These are phyloP conservation scores for Idaea aversata DNA, from an alignment of 2,888 invertebrate genomes.

Conservation along the genomic window DNA sequence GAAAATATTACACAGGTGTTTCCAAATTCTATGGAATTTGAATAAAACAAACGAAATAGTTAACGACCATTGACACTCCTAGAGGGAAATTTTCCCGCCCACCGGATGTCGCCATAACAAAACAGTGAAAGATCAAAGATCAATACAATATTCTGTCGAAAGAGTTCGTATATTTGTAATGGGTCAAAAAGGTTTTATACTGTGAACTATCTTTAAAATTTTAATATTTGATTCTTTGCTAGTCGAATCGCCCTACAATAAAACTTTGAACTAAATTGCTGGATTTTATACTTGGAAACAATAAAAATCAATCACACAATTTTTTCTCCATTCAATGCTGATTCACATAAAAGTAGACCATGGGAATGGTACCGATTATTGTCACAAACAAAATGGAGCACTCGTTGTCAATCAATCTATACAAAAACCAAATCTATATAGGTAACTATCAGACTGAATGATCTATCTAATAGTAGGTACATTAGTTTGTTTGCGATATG, in stretches of 20 bases:
- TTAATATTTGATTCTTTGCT: background rate
- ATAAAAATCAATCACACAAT: background rate
- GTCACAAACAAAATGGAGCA: background rate
- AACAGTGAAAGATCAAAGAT: background rate
- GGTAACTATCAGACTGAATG: background rate
- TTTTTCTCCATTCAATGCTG: background rate
- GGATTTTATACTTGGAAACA: background rate
- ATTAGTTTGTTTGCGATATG: background rate
- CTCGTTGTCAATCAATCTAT: background rate
- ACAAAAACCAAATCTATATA: background rate
- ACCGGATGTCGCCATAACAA: background rate
- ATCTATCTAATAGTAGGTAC: background rate
- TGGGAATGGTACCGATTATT: background rate
- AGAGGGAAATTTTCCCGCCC: background rate
- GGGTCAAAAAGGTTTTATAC: background rate
- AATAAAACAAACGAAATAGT: background rate
- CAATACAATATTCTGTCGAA: background rate
- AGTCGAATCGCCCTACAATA: background rate
- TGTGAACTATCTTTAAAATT: no score
- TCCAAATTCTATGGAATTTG: constrained; percentile 3
- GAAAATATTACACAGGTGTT: background rate
- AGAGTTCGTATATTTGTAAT: background rate
- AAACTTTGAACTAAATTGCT: background rate
- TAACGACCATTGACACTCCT: background rate
- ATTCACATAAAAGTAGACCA: background rate